Percentiles rank a stretch among this genome's conserved stretches.
Evolutionary conservation across 2,797 vertebrate species (phyloP).

Genomic region (Gobio occitaniae): DNA sequence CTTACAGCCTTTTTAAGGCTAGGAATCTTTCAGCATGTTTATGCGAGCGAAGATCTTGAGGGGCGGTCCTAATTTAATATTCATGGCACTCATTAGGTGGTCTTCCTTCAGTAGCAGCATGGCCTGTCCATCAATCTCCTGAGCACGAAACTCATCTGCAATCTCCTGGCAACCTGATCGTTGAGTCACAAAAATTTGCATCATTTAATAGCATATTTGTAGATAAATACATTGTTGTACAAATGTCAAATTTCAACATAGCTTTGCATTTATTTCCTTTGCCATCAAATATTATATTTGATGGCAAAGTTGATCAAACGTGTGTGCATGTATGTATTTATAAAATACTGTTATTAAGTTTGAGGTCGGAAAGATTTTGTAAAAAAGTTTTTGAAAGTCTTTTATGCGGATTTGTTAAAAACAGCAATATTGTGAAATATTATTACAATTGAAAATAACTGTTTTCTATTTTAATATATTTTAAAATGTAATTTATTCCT

Average conservation of each 20-base stretch:
- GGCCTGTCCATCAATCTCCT: conserved; percentile 97
- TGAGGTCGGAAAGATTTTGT: neutral
- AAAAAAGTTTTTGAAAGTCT: neutral
- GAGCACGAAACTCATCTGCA: conserved; percentile 93
- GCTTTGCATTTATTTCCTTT: neutral
- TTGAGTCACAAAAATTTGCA: neutral
- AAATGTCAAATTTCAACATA: neutral
- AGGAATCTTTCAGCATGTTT: conserved; percentile 97
- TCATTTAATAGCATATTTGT: neutral
- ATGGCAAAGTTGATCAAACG: neutral
- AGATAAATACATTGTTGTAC: neutral
- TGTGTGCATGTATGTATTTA: neutral
- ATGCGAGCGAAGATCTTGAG: conserved; percentile 97
- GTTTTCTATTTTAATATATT: neutral
- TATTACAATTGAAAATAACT: conserved; percentile 1
- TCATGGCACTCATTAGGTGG: conserved; percentile 98
- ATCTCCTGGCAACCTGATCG: conserved; percentile 93
- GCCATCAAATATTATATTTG: neutral
- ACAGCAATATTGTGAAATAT: neutral
- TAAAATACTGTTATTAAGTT: neutral
- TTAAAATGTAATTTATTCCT: neutral
- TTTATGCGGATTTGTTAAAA: neutral
- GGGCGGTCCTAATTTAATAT: conserved; percentile 96
- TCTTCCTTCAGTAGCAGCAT: conserved; percentile 95
- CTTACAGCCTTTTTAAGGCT: conserved; percentile 68